Evolutionary conservation across 2,113 vertebrate species (phyloP).

Genomic region (Zosterops hypoxanthus): DNA sequence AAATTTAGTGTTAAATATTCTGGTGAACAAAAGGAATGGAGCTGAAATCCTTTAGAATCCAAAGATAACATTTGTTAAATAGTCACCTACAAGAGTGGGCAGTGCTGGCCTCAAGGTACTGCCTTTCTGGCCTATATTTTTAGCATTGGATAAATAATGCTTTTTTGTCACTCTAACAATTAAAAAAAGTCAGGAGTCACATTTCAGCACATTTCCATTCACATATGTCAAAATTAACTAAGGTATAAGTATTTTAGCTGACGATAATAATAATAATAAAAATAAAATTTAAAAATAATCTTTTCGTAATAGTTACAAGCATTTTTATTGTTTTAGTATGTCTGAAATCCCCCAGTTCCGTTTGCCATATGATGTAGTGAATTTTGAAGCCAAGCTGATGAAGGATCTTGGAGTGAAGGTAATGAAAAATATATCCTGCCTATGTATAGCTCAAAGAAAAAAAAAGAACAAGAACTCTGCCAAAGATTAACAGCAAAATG

Average conservation of each 20-base stretch:
- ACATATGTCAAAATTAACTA: neutral
- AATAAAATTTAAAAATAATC: neutral
- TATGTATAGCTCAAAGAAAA: constrained; percentile 47
- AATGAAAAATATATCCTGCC: constrained; percentile 71
- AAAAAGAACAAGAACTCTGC: constrained; percentile 61
- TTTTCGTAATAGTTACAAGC: neutral
- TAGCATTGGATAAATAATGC: neutral
- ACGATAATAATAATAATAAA: neutral
- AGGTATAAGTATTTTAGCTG: neutral
- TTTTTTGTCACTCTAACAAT: neutral
- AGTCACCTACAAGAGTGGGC: neutral
- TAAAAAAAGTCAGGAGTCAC: neutral
- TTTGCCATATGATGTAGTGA: constrained; percentile 85
- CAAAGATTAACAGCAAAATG: constrained; percentile 82
- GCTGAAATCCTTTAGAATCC: neutral
- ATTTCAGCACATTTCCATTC: neutral
- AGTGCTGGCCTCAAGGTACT: neutral
- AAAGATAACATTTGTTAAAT: neutral
- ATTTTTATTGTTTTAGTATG: constrained; percentile 65
- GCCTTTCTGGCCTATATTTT: neutral
- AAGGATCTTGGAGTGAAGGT: constrained; percentile 92
- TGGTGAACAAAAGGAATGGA: neutral
- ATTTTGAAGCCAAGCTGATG: constrained; percentile 90
- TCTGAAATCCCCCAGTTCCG: constrained; percentile 93
- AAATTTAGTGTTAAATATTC: neutral